phyloP scores from a whole-genome alignment of 1,140 invertebrate genomes.

The Aricia agestis region DNA sequence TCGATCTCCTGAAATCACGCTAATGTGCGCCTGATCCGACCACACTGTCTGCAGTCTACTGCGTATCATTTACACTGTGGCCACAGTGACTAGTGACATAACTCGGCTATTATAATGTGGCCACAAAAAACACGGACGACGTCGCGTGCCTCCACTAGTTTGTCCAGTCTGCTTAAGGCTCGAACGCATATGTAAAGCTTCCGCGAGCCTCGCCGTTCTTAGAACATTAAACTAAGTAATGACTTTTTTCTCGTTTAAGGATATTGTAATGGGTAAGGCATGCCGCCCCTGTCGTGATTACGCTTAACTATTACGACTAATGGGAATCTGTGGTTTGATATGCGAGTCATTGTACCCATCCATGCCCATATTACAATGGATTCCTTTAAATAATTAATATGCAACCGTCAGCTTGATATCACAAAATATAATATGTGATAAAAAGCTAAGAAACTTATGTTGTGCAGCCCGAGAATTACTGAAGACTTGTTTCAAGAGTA shows the following conservation, averaged over 20 bases:
- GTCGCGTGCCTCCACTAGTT: slow-evolving; percentile 61
- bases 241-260: slow-evolving; percentile 2
- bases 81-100: slow-evolving; percentile 51
- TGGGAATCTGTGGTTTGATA: neutral
- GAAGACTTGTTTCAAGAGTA: too few species aligned
- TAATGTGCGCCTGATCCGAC: too few species aligned
- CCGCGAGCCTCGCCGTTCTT: slow-evolving; percentile 49
- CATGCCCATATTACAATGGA: neutral
- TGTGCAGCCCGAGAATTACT: too few species aligned
- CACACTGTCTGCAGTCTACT: neutral
- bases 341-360: neutral
- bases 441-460: too few species aligned
- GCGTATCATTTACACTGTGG: neutral
- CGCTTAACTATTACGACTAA: slow-evolving; percentile 1
- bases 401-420: too few species aligned
- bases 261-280: slow-evolving; percentile 6
- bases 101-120: slow-evolving; percentile 67
- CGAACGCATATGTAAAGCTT: slow-evolving; percentile 52
- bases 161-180: slow-evolving; percentile 46
- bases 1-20: too few species aligned
- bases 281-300: neutral
- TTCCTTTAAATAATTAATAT: too few species aligned
- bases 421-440: too few species aligned
- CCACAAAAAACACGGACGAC: slow-evolving; percentile 48
- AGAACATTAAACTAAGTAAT: slow-evolving; percentile 29